Evolutionary conservation across 2,888 invertebrate genomes (phyloP), one percentile per base, ranked within the genome.

Genomic region (Papilio gigon): DNA sequence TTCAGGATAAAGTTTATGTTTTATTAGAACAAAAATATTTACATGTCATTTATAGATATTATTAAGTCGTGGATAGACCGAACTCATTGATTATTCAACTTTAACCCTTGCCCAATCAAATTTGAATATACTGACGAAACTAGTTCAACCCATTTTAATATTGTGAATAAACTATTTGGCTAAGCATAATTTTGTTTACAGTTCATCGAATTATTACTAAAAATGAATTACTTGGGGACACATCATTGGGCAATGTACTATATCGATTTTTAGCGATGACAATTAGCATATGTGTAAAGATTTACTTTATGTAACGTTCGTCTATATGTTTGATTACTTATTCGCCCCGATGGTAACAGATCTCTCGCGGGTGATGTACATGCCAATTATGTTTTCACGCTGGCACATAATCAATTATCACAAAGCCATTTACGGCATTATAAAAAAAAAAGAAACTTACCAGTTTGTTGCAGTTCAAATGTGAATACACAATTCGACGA

Each of bases 31-130:
- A 65, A 58, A 62, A 61, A 68, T n/a, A 60, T 6, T 65, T 22
- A 17, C 42, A 35, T 50, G 47, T 65, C 56, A 67, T 63, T 60
- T 60, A 20, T 22, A 47, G 8, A 42, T 17, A 3, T 22, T 47
- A 17, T 42, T 17, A 59, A 25, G 58, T 62, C 50, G 11, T 11
- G 47, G 58, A 40, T 9, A 63, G 72, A 71, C 73, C 75, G 75
- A 73, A 73, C 74, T 71, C 68, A 77, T 78, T 77, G 79, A 73
- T 75, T 72, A 70, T 74, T 77, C 77, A 76, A 77, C 78, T 78
- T 78, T 79, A 76, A 75, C 76, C 71, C 73, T 72, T 73, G 68
- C 72, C 66, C 67, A 74, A 70, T 68, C 25, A 37, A 63, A 71
- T 74, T 74, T 73, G 65, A 73, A 73, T 73, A 70, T 44, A 70